These are phyloP conservation scores for Rutilus rutilus DNA, from an alignment of 2,113 vertebrate genomes.

Conservation along the genomic window DNA sequence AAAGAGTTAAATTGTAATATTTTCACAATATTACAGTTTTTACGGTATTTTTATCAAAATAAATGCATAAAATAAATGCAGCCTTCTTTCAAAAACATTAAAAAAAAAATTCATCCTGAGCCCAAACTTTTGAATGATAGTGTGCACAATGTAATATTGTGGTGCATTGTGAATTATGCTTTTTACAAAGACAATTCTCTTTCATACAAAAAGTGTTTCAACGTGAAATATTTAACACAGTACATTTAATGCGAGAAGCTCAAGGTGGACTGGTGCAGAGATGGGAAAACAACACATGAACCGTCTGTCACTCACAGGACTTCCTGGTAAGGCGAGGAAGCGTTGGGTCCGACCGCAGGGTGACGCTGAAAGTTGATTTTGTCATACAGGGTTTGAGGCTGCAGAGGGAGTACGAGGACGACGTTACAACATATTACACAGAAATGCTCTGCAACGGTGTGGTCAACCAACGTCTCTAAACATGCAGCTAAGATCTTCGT, in stretches of 20 bases:
- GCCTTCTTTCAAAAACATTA: not conserved
- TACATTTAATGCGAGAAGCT: not conserved
- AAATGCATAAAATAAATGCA: too few relatives aligned
- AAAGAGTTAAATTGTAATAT: not conserved
- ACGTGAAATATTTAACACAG: not conserved
- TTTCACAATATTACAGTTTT: not conserved
- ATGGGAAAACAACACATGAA: not conserved
- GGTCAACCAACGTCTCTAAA: not conserved
- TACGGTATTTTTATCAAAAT: not conserved
- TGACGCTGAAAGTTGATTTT: constrained; percentile 55
- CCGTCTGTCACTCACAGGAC: constrained; percentile 21
- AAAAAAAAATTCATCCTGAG: not conserved
- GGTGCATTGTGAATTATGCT: not conserved
- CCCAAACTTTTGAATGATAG: not conserved
- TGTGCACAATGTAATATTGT: not conserved
- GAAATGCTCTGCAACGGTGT: not conserved
- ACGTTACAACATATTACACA: not conserved
- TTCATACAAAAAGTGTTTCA: not conserved
- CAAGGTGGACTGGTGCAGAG: not conserved
- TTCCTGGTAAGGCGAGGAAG: constrained; percentile 38
- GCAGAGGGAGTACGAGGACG: not conserved
- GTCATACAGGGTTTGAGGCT: constrained; percentile 66
- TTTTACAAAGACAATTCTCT: not conserved
- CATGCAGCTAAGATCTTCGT: not conserved
- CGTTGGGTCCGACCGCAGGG: not conserved